Evolutionary conservation across 2,888 invertebrate genomes (phyloP), one percentile per base, ranked within the genome.

Genomic region (Baccha elongata): DNA sequence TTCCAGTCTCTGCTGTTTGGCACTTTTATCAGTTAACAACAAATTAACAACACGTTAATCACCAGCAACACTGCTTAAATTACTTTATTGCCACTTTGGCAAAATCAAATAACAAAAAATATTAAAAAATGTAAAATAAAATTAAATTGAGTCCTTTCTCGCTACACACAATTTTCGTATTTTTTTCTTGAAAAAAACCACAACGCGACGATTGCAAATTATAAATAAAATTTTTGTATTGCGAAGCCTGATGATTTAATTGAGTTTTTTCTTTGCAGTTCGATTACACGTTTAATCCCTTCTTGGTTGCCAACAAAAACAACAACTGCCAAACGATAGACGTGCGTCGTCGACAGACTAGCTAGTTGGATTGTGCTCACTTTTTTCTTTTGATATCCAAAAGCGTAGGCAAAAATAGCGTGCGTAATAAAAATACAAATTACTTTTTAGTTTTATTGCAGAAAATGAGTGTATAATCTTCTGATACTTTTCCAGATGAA

Each of bases 401-500:
- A 50, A 21, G 32, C 50, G 23, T 37, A 50, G 46, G 42, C 29
- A 29, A 48, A 64, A 71, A 72, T 78, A 60, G 65, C 62, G 74
- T 74, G 80, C 64, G 64, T 64, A 80, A 48, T 37, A 67, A 40
- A 44, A 71, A 60, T 55, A 69, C 68, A 68, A 42, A 44, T n/a
- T 52, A 32, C 44, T 11, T 26, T n/a, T 68, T 50, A 17, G 50
- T 53, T n/a, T n/a, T n/a, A n/a, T n/a, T n/a, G n/a, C n/a, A n/a
- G 37, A 50, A 60, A 52, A 35, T 68, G 32, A 53, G n/a, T n/a
- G 5, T 23, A 58, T 6, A 3, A 21, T 32, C 42, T 46, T 67
- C 52, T 15, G 10, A 55, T 44, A 80, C 68, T 71, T 71, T 68
- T 71, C 32, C 53, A 53, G 32, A 60, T 58, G 29, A 65, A 76